phyloP scores from a whole-genome alignment of 2,113 vertebrate species.

The Conger conger region DNA sequence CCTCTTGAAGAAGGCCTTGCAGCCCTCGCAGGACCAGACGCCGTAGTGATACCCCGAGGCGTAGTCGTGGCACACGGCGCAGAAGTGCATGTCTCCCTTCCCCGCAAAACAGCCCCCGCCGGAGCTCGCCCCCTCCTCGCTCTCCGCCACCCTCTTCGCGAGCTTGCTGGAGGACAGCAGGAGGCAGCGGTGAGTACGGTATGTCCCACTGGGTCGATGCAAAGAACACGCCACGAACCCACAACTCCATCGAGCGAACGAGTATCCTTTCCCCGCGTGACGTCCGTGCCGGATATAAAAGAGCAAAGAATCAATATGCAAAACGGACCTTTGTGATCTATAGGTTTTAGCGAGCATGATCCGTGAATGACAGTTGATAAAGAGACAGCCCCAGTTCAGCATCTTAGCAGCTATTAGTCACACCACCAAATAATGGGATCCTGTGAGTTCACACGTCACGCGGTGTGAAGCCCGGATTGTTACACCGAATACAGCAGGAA shows the following conservation, averaged over 20 bases:
- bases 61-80: slow-evolving; percentile 90
- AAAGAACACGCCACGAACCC: not conserved
- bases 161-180: slow-evolving; percentile 68
- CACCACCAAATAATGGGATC: not conserved
- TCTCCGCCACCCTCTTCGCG: slow-evolving; percentile 67
- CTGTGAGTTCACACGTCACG: not conserved
- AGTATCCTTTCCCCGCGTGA: not conserved
- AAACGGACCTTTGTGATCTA: too few species aligned
- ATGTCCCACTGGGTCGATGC: not conserved
- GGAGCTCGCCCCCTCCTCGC: slow-evolving; percentile 63
- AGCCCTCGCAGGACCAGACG: slow-evolving; percentile 95
- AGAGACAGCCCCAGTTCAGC: not conserved
- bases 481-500: not conserved
- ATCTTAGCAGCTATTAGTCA: not conserved
- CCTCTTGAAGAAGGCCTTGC: slow-evolving; percentile 95
- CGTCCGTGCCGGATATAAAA: too few species aligned
- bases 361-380: not conserved
- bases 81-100: slow-evolving; percentile 89
- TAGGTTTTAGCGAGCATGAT: too few species aligned
- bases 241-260: not conserved
- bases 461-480: not conserved
- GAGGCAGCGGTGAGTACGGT: slow-evolving; percentile 40
- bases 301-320: too few species aligned
- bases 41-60: slow-evolving; percentile 95
- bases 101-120: slow-evolving; percentile 55